phyloP scores from a whole-genome alignment of 2,888 invertebrate genomes.

The Anodontia alba region DNA sequence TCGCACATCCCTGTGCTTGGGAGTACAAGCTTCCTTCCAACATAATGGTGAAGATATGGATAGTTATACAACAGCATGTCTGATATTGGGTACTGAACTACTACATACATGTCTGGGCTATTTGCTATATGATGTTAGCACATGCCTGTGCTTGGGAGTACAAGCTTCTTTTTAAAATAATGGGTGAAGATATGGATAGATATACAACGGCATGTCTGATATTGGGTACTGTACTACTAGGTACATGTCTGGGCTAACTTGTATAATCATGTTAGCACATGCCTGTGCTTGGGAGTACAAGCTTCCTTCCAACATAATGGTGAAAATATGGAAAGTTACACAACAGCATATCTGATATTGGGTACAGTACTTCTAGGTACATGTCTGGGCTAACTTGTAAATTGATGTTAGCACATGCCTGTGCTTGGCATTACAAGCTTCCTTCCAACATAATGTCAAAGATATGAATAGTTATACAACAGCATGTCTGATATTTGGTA shows the following conservation, averaged over 20 bases:
- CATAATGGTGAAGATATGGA: too few species aligned
- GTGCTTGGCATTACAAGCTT: not conserved
- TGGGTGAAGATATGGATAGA: too few species aligned
- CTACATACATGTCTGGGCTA: too few species aligned
- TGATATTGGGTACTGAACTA: too few species aligned
- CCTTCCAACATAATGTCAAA: too few species aligned
- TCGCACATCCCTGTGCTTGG: too few species aligned
- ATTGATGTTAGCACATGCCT: slow-evolving; percentile 2
- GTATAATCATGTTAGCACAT: slow-evolving; percentile 1
- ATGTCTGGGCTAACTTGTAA: not conserved
- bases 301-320: not conserved
- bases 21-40: too few species aligned
- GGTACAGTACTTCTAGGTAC: not conserved
- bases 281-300: slow-evolving; percentile 3
- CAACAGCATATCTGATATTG: not conserved
- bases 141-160: slow-evolving; percentile 11
- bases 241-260: not conserved
- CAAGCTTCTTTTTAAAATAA: too few species aligned
- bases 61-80: too few species aligned
- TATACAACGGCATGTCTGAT: not conserved
- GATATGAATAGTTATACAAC: not conserved
- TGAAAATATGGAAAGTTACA: not conserved
- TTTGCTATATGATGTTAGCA: too few species aligned
- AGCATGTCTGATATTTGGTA: not conserved
- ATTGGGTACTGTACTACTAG: not conserved